Base-by-base conservation (phyloP, 2,797 vertebrate species). In the Chelmon rostratus region DNA sequence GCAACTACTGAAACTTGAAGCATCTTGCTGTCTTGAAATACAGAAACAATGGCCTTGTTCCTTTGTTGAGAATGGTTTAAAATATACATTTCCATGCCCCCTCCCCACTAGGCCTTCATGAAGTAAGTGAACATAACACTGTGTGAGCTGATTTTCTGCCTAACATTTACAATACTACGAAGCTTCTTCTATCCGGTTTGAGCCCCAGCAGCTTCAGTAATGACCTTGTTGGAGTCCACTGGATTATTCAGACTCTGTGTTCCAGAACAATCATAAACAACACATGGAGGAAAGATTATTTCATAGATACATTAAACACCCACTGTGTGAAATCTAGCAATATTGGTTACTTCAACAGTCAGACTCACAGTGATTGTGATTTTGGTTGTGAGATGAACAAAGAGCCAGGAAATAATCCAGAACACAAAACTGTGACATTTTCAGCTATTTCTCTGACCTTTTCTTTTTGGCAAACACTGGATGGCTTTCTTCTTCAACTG, bases 1-100 rank as follows among this genome's bases (percentile, higher is more conserved):
- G 85, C 88, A 90, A 37, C 61, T 78, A 58, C 46, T 92, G 91
- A 93, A 94, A 95, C 82, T 69, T 63, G 82, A 94, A 88, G 85
- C 83, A 90, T 81, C 78, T 62, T 68, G 33, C 31, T 57, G 35
- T 66, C 79, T 90, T 88, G 40, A 89, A 79, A 89, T 76, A 71
- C 80, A 73, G 33, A 78, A 25, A 92, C 88, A 93, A 88, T 89
- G 78, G 40, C 66, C 63, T 84, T 84, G 68, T 81, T 89, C 82
- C 76, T 93, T 94, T 94, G 89, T 94, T 74, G 31, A 47, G 42
- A 68, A 18, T 83, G 59, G 79, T 83, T 88, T 80, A 86, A 91
- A 85, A 93, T 88, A 75, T 80, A 77, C 62, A 86, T 81, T 91
- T 77, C 68, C 76, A 82, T 86, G 59, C 28, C 79, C 75, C 52